A percentile compares a stretch with the other conserved stretches of the same genome.
phyloP scores from a whole-genome alignment of 2,888 invertebrate species.

The Taenaris catops region DNA sequence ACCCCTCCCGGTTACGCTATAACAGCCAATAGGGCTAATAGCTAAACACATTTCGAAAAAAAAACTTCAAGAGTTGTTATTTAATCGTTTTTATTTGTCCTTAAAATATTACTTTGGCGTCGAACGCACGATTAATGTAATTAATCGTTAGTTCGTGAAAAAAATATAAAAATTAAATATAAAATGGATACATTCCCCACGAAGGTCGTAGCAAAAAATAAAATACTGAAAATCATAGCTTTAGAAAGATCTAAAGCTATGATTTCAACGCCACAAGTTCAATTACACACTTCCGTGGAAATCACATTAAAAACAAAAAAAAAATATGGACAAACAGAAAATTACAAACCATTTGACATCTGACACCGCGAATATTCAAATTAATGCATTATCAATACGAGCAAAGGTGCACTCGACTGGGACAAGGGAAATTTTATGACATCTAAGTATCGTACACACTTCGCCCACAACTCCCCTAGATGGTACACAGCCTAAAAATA shows the following conservation, averaged over 20 bases:
- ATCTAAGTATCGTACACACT: constrained; percentile 39
- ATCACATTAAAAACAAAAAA: constrained; percentile 44
- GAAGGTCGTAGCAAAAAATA: too few species aligned
- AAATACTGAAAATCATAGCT: background rate
- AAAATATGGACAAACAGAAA: constrained; percentile 59
- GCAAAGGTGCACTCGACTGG: constrained; percentile 65
- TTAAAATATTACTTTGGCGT: too few species aligned
- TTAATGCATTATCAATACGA: constrained; percentile 76
- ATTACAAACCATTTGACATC: constrained; percentile 79
- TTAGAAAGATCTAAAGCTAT: constrained; percentile 13
- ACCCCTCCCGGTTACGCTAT: too few species aligned
- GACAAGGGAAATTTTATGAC: constrained; percentile 58
- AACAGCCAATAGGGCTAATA: too few species aligned
- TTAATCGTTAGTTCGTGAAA: too few species aligned
- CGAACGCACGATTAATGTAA: too few species aligned
- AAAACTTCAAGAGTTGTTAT: too few species aligned
- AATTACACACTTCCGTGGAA: constrained; percentile 48
- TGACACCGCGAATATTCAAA: constrained; percentile 80
- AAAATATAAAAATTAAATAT: too few species aligned
- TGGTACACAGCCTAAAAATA: constrained; percentile 35
- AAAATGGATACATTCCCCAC: too few species aligned
- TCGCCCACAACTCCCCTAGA: constrained; percentile 28
- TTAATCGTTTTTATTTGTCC: too few species aligned
- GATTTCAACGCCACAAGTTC: constrained; percentile 25
- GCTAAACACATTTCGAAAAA: too few species aligned